phyloP scores from a whole-genome alignment of 2,888 invertebrate species.

The Drosophila meridionalis region DNA sequence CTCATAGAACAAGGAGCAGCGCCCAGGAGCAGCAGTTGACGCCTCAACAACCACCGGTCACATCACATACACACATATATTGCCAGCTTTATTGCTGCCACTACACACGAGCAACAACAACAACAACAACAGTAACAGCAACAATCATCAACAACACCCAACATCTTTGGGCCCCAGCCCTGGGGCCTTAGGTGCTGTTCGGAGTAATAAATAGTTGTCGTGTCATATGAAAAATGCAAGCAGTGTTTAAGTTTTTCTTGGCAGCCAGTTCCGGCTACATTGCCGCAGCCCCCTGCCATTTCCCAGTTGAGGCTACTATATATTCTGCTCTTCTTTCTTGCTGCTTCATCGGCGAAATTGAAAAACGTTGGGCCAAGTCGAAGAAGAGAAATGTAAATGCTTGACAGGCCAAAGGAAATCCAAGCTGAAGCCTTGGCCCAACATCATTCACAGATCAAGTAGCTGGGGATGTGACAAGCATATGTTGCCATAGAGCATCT shows the following conservation, averaged over 20 bases:
- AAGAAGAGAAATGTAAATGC: constrained; percentile 44
- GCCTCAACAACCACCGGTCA: constrained; percentile 55
- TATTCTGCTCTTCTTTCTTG: constrained; percentile 37
- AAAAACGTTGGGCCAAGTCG: constrained; percentile 47
- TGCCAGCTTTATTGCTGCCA: constrained; percentile 65
- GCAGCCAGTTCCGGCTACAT: constrained; percentile 40
- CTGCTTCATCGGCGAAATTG: constrained; percentile 75
- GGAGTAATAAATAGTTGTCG: constrained; percentile 74
- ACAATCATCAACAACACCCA: constrained; percentile 21
- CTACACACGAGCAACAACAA: constrained; percentile 48
- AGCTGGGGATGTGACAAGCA: neutral
- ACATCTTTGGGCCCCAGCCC: constrained; percentile 52
- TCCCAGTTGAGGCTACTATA: constrained; percentile 21
- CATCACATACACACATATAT: constrained; percentile 32
- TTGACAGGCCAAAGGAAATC: constrained; percentile 24
- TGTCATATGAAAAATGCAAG: constrained; percentile 77
- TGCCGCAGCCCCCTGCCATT: constrained; percentile 35
- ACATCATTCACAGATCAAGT: constrained; percentile 35
- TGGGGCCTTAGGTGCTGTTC: constrained; percentile 26
- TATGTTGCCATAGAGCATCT: neutral
- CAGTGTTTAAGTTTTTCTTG: constrained; percentile 71
- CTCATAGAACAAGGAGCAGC: constrained; percentile 11
- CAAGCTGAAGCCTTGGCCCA: neutral
- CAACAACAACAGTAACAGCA: constrained; percentile 15
- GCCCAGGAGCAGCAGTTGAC: constrained; percentile 30